These are phyloP conservation scores for Scolopax rusticola DNA, from an alignment of 2,797 vertebrate species.

Conservation along the genomic window DNA sequence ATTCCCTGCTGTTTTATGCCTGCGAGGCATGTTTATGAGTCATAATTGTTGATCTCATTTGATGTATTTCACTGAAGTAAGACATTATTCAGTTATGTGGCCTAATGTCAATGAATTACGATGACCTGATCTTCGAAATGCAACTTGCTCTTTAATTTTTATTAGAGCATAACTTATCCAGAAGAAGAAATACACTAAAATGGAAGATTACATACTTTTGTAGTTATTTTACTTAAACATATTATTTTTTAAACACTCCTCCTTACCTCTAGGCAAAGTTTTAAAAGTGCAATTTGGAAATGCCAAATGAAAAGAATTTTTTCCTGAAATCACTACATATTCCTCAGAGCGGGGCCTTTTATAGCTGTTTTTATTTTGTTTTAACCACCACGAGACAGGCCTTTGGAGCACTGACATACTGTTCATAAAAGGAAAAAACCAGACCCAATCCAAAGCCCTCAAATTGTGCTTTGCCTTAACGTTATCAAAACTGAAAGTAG, in stretches of 20 bases:
- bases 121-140: slow-evolving; percentile 93
- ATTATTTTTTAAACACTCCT: slow-evolving; percentile 51
- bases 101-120: slow-evolving; percentile 96
- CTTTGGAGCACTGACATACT: not conserved
- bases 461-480: not conserved
- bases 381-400: not conserved
- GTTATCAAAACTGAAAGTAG: not conserved
- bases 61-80: slow-evolving; percentile 99
- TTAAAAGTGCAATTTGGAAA: slow-evolving; percentile 20
- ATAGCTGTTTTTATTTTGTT: not conserved
- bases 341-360: not conserved
- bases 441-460: not conserved
- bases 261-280: slow-evolving; percentile 52
- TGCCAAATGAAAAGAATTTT: slow-evolving; percentile 30
- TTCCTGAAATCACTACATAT: not conserved
- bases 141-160: slow-evolving; percentile 93
- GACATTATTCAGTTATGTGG: slow-evolving; percentile 99
- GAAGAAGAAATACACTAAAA: slow-evolving; percentile 68
- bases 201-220: slow-evolving; percentile 58
- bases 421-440: not conserved
- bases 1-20: slow-evolving; percentile 98
- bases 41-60: slow-evolving; percentile 99
- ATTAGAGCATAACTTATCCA: slow-evolving; percentile 79
- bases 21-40: slow-evolving; percentile 99
- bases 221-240: slow-evolving; percentile 63